Base-by-base conservation (phyloP, 2,888 invertebrate species). In the Zygogramma bicolorata region DNA sequence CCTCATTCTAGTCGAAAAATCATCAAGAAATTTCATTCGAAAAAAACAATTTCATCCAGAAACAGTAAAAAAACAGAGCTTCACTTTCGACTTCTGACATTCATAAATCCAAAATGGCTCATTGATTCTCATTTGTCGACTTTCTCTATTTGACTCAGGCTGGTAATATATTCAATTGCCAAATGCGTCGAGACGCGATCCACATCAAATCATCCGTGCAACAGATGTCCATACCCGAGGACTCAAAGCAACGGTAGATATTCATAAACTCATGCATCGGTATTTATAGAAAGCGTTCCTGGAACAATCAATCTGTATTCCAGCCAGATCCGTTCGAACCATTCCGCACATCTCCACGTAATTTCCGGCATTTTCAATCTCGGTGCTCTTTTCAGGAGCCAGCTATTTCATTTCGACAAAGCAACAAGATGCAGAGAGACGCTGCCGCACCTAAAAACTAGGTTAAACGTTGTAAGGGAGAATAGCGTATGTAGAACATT, bases 351-450 rank as follows among this genome's bases (percentile, higher is more conserved):
- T 53, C 25, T 53, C 27, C 27, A 25, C 53, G 53, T 27, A 53
- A 53, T 53, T 53, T 53, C 53, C 22, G 53, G 27, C 25, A 53
- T 53, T 27, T 53, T 22, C 53, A 53, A 53, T 53, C 53, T 53
- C 53, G 53, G 53, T 27, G 53, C 53, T 27, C 53, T 27, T 53
- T 53, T 53, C 53, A 27, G 25, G 5, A 53, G 53, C 27, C 22
- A 10, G 53, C 13, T 25, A 53, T 53, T 53, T 53, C 27, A 53
- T 53, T 53, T 27, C 27, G 13, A 25, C n/a, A 53, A 27, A 53
- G 53, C 27, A 53, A 53, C 53, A 53, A 53, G 53, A n/a, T 53
- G 27, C 27, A 53, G 3, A 53, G 13, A 53, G 25, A 27, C 15
- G 53, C n/a, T n/a, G 13, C 7, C 8, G 15, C 42, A 42, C 34